Conservation (phyloP, 2,797 vertebrate species). For the Pteropus rufus region DNA sequence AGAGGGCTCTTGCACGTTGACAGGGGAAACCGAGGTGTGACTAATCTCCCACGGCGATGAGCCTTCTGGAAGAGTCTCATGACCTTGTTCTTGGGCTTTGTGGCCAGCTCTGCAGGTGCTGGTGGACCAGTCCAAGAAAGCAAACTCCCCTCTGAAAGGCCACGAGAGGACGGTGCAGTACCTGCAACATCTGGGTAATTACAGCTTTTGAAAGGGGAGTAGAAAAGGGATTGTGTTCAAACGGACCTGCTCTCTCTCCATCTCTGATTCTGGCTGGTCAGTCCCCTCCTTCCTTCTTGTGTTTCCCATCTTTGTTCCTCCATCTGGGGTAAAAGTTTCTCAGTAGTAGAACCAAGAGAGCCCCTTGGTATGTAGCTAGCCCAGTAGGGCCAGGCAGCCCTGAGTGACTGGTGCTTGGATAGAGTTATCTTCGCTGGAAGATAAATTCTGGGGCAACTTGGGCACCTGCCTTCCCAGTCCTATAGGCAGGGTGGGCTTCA, state of each 20-base stretch:
- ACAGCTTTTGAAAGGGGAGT: not conserved
- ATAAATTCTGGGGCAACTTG: not conserved
- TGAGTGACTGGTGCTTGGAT: not conserved
- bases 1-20: not conserved
- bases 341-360: not conserved
- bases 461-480: not conserved
- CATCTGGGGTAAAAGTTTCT: not conserved
- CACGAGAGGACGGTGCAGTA: conserved; percentile 98
- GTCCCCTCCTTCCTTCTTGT: not conserved
- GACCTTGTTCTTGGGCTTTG: conserved; percentile 26
- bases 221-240: not conserved
- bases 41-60: not conserved
- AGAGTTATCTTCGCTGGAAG: not conserved
- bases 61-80: not conserved
- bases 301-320: not conserved
- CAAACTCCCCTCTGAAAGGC: conserved; percentile 98
- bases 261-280: not conserved
- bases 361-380: not conserved
- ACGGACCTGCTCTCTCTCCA: not conserved
- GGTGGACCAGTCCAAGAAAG: conserved; percentile 98
- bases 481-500: not conserved
- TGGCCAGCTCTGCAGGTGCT: conserved; percentile 94
- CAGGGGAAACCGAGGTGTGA: not conserved
- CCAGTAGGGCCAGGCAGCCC: not conserved
- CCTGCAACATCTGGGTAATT: conserved; percentile 94